Base-by-base conservation (phyloP, 2,888 invertebrate genomes). In the Erebia epiphron region DNA sequence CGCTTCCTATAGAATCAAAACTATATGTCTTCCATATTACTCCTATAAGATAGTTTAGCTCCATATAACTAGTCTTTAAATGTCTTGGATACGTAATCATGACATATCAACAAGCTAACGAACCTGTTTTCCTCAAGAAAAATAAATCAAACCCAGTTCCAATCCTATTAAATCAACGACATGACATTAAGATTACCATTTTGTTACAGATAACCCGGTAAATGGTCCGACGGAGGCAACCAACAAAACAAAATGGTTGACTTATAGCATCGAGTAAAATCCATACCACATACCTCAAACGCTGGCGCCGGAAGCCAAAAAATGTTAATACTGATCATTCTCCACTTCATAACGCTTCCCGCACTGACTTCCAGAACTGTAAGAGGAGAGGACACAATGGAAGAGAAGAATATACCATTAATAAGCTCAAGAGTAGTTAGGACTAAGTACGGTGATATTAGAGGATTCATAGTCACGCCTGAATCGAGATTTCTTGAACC, bases 401-500 rank as follows among this genome's bases (percentile, higher is more conserved):
- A 94, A 77, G 93, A 92, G 76, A 93, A 93, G 72, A 81, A 83
- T 21, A 86, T 85, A 75, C 89, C 90, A n/a, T 90, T 95, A 79
- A 94, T 97, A 78, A 96, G 96, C 82, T 97, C 97, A 79, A 95
- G 98, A 83, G 97, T 97, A 79, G 97, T 98, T 76, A 95, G 97
- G 86, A 98, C 97, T 80, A 97, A 98, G 87, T 97, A 98, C 87
- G 98, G 98, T 76, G 97, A 97, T 85, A 95, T 98, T 76, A 95
- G 97, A 83, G 98, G 98, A 66, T 96, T 97, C 79, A 97, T 98
- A 80, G 96, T 97, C 69, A 96, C 96, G 73, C 95, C 97, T 78
- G 97, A 97, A 80, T 95, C 96, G 35, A 95, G 97, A 77, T 96
- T 96, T 84, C 90, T 98, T 79, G 97, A 97, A 86, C 97, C 97